phyloP scores from a whole-genome alignment of 30 jellyfish, hydroid and myxozoan species.

The Calvadosia cruxmelitensis region DNA sequence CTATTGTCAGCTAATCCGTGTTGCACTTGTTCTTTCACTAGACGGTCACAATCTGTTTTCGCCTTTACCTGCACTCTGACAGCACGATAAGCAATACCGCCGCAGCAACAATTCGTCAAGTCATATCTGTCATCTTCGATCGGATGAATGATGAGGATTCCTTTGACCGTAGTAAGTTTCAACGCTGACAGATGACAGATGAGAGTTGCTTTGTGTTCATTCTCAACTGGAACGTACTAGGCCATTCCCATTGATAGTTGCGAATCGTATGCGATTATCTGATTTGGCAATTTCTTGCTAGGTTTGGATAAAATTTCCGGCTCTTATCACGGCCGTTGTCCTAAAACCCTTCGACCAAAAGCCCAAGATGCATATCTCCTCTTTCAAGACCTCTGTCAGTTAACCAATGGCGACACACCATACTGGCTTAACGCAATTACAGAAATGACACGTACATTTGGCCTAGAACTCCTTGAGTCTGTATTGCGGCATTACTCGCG shows the following conservation, averaged over 20 bases:
- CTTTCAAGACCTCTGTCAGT: slow-evolving; percentile 85
- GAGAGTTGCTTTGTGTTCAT: no score
- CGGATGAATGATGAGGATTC: slow-evolving; percentile 87
- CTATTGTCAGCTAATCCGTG: no score
- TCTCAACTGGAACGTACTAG: background rate
- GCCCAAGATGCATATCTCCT: slow-evolving; percentile 93
- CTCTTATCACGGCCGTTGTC: slow-evolving; percentile 64
- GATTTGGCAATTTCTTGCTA: background rate
- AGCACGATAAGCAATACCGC: slow-evolving; percentile 91
- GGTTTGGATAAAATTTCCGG: background rate
- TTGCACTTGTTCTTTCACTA: slow-evolving; percentile 24
- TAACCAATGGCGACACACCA: slow-evolving; percentile 92
- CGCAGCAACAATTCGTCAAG: slow-evolving; percentile 87
- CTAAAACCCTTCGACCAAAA: slow-evolving; percentile 67
- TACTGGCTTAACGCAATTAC: slow-evolving; percentile 88
- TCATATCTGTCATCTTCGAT: slow-evolving; percentile 74
- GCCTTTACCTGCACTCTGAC: slow-evolving; percentile 73
- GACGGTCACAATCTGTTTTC: slow-evolving; percentile 78
- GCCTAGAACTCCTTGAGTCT: slow-evolving; percentile 79
- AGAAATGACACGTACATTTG: slow-evolving; percentile 91
- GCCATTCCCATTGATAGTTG: background rate
- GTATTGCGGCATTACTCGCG: slow-evolving; percentile 67
- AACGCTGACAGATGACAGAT: no score
- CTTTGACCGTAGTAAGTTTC: slow-evolving; percentile 18
- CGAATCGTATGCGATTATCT: background rate